Evolutionary conservation across 2,797 vertebrate genomes (phyloP), one percentile per base, ranked within the genome.

Genomic region (Sylvilagus floridanus): DNA sequence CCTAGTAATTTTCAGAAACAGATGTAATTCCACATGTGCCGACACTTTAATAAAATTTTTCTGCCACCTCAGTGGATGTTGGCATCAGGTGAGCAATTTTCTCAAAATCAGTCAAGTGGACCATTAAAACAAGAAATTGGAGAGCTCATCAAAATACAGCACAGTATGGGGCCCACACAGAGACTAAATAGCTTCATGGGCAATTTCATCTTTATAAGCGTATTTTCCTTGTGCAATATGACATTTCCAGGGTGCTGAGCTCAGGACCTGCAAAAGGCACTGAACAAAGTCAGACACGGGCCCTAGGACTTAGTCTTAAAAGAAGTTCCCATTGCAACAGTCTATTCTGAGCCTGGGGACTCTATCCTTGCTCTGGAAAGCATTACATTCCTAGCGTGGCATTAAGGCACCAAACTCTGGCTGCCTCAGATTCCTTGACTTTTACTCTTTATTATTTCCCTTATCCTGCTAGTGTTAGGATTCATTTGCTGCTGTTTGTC

Each of bases 71-170:
- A 16, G 54, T 57, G 16, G 54, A 57, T 57, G 16, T 13, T 57
- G 54, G 54, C 54, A 5, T 57, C 19, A 47, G 42, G 42, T 47
- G 42, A 47, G 42, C 42, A 5, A 21, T 16, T 57, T 57, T 21
- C 14, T 5, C 54, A 57, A 57, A 21, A 21, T 57, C 54, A 57
- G 54, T 98, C 99, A 99, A 98, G 97, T 99, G 99, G 24, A 99
- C 99, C 75, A 99, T 98, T 98, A 99, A 96, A 99, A 99, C 73
- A 99, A 97, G 63, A 98, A 98, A 97, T 99, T 99, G 2, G 99
- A 99, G 35, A 99, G 99, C 91, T 99, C 98, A 98, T 99, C 99
- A 94, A 99, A 99, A 16, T 98, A 97, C 93, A 98, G 97, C 2
- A 99, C 98, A 0, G 98, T 99, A 90, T 98, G 97, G 26, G 98